A percentile compares a stretch with the other conserved stretches of the same genome.
These are phyloP conservation scores for Jaculus jaculus DNA, from an alignment of 2,113 vertebrate genomes.

Conservation along the genomic window DNA sequence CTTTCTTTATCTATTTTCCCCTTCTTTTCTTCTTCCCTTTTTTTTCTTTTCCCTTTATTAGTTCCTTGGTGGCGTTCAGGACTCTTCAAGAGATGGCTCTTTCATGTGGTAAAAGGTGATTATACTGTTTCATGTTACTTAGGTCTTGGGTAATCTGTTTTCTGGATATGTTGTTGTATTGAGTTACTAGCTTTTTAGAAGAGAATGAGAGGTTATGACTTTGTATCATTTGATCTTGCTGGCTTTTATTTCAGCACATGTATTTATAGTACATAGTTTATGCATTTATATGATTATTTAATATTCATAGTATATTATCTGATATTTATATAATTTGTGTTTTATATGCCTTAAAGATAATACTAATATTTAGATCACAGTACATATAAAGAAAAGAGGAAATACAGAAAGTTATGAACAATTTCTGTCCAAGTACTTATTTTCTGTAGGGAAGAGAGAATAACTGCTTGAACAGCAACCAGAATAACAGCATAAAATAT, in stretches of 20 bases:
- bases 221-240: conserved; percentile 11
- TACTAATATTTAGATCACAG: conserved; percentile 30
- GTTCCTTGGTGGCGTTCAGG: neutral
- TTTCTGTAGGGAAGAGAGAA: neutral
- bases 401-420: neutral
- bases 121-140: neutral
- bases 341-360: neutral
- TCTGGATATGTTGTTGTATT: neutral
- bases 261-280: neutral
- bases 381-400: conserved; percentile 53
- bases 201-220: conserved; percentile 30
- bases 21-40: neutral
- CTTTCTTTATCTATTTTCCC: neutral
- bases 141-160: conserved; percentile 27
- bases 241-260: neutral
- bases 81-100: conserved; percentile 37
- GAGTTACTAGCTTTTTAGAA: conserved; percentile 45
- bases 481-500: conserved; percentile 17
- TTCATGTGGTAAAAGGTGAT: conserved; percentile 22
- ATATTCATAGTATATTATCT: neutral
- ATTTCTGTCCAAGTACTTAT: conserved; percentile 19
- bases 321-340: conserved; percentile 24
- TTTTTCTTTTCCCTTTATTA: neutral
- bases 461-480: neutral
- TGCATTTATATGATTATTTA: neutral